Base-by-base conservation (phyloP, 1,140 invertebrate genomes). In the Drosophila nasuta region DNA sequence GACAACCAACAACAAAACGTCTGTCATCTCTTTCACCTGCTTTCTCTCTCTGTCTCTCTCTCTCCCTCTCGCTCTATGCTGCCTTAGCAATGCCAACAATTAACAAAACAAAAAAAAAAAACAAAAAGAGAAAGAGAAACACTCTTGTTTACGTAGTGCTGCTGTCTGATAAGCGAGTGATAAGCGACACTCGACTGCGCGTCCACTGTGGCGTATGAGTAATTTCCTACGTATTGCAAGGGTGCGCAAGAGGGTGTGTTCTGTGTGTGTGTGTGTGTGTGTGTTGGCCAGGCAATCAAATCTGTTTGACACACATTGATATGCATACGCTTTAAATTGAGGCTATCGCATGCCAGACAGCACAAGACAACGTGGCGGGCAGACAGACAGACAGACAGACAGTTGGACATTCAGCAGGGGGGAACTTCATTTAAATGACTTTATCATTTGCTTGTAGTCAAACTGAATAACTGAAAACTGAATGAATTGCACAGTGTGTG, bases 161-260 rank as follows among this genome's bases (percentile, higher is more conserved):
- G 54, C 38, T 66, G 63, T 17, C 25, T 17, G 72, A 75, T 74
- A 81, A 70, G 65, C 62, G 65, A 52, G 30, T 70, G 81, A 82
- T 85, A 83, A 78, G 75, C 67, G 79, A 75, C 75, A 82, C 64
- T 73, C 63, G 52, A 52, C 62, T 58, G 51, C 20, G 58, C 35
- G 48, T 59, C 65, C 59, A 75, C 52, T 63, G 7, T 25, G 70
- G 70, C 82, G 78, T 78, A 86, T 85, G 81, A 60, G 75, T 81
- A 81, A 81, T 78, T 49, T 15, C 43, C 35, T 41, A 25, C 15
- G 52, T 43, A 25, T 41, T 51, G 11, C 1, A 41, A 59, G 45
- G 35, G 30, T 13, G 58, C 17, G 20, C 17, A 43, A 17, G 30
- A 15, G 52, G 10, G 52, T 38, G 30, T n/a, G 51, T 6, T 28